phyloP scores from a whole-genome alignment of 2,113 vertebrate genomes.

The Cryptotis parvus region DNA sequence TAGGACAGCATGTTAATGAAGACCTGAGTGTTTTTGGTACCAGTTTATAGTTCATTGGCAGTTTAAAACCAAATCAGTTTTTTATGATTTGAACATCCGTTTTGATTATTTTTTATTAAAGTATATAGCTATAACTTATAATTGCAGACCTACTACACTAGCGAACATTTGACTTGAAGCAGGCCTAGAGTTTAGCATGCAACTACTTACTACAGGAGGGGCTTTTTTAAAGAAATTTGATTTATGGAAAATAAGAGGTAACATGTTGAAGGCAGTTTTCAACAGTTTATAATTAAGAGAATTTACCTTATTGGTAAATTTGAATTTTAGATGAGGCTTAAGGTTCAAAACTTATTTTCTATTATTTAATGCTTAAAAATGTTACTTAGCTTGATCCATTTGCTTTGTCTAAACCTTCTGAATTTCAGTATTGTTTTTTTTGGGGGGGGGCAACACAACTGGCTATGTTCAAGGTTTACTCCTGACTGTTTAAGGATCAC shows the following conservation, averaged over 20 bases:
- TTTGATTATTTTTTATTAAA: background rate
- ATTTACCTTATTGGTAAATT: background rate
- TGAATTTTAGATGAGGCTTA: constrained; percentile 9
- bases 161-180: background rate
- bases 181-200: background rate
- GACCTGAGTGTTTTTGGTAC: background rate
- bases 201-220: background rate
- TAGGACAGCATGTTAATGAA: background rate
- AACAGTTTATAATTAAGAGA: constrained; percentile 27
- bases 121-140: too few relatives aligned
- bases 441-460: too few relatives aligned
- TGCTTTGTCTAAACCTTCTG: constrained; percentile 39
- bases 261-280: background rate
- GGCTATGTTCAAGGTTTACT: too few relatives aligned
- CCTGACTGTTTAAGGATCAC: too few relatives aligned
- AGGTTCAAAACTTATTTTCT: constrained; percentile 24
- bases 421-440: too few relatives aligned
- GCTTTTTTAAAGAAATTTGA: background rate
- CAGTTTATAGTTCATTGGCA: background rate
- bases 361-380: background rate
- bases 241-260: background rate
- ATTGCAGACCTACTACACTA: too few relatives aligned
- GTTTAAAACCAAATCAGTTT: background rate
- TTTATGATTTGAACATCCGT: background rate
- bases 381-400: constrained; percentile 16